Percentiles rank a stretch among this genome's conserved stretches.
These are phyloP conservation scores for Xanthorhoe spadicearia DNA, from an alignment of 2,888 invertebrate species.

Conservation along the genomic window DNA sequence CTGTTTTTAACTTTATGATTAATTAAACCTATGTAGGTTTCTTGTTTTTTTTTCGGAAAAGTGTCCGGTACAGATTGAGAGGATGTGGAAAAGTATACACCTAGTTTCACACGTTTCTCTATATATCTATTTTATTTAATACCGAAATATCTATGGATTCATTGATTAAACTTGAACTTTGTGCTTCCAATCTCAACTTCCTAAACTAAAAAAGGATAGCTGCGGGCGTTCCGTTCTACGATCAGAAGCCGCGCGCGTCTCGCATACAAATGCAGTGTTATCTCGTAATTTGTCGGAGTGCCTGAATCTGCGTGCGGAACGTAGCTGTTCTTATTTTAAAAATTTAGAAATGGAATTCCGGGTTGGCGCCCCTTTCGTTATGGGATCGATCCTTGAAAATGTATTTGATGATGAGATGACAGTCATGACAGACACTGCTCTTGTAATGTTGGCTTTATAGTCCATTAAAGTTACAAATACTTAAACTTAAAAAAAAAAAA, in stretches of 20 bases:
- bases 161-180: constrained; percentile 16
- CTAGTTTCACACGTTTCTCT: background rate
- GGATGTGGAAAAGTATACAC: too few relatives aligned
- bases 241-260: constrained; percentile 57
- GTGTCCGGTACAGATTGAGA: too few relatives aligned
- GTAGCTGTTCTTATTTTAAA: constrained; percentile 41
- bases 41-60: too few relatives aligned
- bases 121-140: background rate
- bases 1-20: too few relatives aligned
- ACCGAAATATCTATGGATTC: background rate
- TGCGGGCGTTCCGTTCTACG: constrained; percentile 56
- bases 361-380: background rate
- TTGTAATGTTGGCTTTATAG: too few relatives aligned
- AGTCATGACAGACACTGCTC: too few relatives aligned
- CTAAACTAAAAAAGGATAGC: constrained; percentile 28
- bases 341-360: constrained; percentile 21
- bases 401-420: background rate
- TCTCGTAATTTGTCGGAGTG: constrained; percentile 59
- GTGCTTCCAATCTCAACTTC: constrained; percentile 22
- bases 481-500: too few relatives aligned
- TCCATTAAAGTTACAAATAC: too few relatives aligned
- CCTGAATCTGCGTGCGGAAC: constrained; percentile 41
- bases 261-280: constrained; percentile 67
- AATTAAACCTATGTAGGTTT: too few relatives aligned
- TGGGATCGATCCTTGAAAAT: background rate